Evolutionary conservation across 2,113 vertebrate species (phyloP).

Genomic region (Heterotis niloticus): DNA sequence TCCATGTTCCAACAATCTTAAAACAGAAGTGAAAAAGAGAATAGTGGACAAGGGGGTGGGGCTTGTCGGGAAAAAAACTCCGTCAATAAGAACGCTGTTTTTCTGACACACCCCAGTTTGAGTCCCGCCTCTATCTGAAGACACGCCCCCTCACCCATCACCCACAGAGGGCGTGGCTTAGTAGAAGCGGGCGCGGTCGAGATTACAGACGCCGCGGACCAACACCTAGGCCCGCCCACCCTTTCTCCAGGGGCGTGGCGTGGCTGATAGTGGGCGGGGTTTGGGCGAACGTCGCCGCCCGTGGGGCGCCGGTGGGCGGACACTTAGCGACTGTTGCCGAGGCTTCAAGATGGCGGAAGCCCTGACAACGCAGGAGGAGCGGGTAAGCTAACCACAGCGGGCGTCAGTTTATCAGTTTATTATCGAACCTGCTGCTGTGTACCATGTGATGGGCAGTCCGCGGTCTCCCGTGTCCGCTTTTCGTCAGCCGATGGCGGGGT

Average conservation of each 20-base stretch:
- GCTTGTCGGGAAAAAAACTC: background rate
- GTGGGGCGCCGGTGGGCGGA: constrained; percentile 51
- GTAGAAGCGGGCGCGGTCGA: no score
- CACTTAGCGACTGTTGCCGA: constrained; percentile 64
- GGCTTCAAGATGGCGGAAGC: constrained; percentile 80
- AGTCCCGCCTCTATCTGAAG: background rate
- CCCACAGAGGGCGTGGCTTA: no score
- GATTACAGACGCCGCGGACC: no score
- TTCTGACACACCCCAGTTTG: background rate
- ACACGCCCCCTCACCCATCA: background rate
- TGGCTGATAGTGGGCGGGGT: background rate
- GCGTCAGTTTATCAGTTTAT: no score
- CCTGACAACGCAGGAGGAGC: constrained; percentile 72
- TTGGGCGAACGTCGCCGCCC: background rate
- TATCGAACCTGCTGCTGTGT: constrained; percentile 1
- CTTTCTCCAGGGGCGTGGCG: no score
- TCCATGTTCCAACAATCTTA: no score
- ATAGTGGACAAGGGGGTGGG: background rate
- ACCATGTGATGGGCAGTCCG: background rate
- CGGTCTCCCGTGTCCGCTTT: background rate
- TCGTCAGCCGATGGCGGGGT: background rate
- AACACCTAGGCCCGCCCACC: background rate
- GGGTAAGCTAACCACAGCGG: constrained; percentile 55
- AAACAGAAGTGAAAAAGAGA: no score
- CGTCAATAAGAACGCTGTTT: background rate